Base-by-base conservation (phyloP, 1,140 invertebrate species). In the Leguminivora glycinivorella region DNA sequence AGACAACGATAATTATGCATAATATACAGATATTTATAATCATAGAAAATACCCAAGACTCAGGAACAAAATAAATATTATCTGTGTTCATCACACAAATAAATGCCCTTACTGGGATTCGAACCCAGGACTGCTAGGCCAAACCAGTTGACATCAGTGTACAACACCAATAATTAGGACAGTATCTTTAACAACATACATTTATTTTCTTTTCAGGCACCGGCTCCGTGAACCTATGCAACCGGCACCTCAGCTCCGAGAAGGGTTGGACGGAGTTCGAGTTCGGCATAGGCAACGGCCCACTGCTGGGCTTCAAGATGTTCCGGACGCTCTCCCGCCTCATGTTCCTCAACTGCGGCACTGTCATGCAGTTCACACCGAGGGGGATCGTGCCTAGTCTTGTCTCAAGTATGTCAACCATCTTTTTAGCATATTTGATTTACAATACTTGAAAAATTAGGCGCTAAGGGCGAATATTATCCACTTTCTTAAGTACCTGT, bases 261-360 rank as follows among this genome's bases (percentile, higher is more conserved):
- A 96, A 95, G 85, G 95, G 95, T 34, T 98, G 97, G 97, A 91
- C 95, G 19, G 97, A 98, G 90, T 80, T 96, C 1, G 96, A 96
- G 81, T 83, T 95, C 56, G 95, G 95, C 43, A 96, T 95, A 47
- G 96, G 96, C 4, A 96, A 96, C 92, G 96, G 96, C 2, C 95
- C 96, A 0, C 83, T 94, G 0, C 74, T 97, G 31, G 94, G 94
- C 0, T 83, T 97, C 0, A 97, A 96, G 91, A 94, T 94, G 34
- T 97, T 96, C 81, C 92, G 95, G 56, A 95, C 94, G 12, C 76
- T 97, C 10, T 94, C 94, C 0, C 94, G 94, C 81, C 90, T 94
- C 79, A 93, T 96, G 80, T 96, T 96, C 83, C 93, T 94, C 31
- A 97, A 96, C 76, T 94, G 95, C 17, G 94, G 94, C 6, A 93